Base-by-base conservation (phyloP, 1,140 invertebrate genomes). In the Microplitis mediator region DNA sequence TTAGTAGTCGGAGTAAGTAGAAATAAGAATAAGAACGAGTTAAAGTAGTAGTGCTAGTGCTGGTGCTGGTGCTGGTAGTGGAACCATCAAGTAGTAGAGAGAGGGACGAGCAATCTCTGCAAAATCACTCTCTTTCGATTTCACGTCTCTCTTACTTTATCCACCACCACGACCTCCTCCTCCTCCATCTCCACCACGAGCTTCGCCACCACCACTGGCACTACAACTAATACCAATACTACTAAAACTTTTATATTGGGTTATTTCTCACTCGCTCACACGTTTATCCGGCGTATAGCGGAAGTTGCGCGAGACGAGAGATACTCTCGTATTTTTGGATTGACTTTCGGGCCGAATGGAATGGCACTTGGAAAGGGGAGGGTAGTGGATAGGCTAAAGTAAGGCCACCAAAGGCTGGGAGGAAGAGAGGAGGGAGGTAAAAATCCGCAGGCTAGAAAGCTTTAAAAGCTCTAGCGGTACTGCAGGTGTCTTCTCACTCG, bases 291-390 rank as follows among this genome's bases (percentile, higher is more conserved):
- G 13, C 51, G 54, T n/a, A 13, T 23, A 62, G 54, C 68, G 68
- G 68, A 69, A 69, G 68, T 69, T 69, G 68, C 56, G 68, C 68
- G 68, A 68, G 54, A 68, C 34, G 68, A 36, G 50, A n/a, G 23
- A 50, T 45, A 45, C 39, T 45, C 68, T 45, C 54, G 68, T 69
- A 69, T 69, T 69, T 69, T 69, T 69, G 68, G 68, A 69, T 69
- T 69, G 36, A 61, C 65, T 39, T 54, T 35, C 45, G 14, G 67
- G 23, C 45, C 34, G 13, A 31, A 9, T 9, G 39, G 39, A 45
- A 45, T 45, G 11, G 36, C 5, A 39, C 6, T 45, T 16, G 3
- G 32, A n/a, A 16, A 6, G 16, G 9, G 39, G 4, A 34, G 62
- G 61, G 50, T 16, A 66, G 32, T 45, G 13, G 4, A 23, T 63